Percentiles rank a stretch among this genome's conserved stretches.
phyloP scores from a whole-genome alignment of 1,140 invertebrate species.

The Saxidomus purpurata region DNA sequence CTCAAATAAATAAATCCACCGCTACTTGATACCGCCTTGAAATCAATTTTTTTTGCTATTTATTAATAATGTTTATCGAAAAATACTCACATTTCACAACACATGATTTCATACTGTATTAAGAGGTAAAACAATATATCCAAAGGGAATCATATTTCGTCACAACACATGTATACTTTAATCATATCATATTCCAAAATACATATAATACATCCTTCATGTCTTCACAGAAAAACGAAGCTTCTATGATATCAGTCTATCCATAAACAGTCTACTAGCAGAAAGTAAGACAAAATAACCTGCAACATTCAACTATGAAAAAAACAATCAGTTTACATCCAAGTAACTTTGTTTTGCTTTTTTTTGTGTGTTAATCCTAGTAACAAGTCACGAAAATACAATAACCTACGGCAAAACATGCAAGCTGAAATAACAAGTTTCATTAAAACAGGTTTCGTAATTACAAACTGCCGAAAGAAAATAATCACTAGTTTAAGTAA shows the following conservation, averaged over 20 bases:
- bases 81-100: neutral
- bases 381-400: neutral
- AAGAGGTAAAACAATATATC: conserved; percentile 15
- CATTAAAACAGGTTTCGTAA: neutral
- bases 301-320: neutral
- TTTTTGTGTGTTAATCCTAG: neutral
- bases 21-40: neutral
- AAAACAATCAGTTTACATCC: neutral
- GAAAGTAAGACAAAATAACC: neutral
- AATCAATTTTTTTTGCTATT: neutral
- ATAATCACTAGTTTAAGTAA: too few relatives aligned
- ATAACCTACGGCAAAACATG: neutral
- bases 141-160: neutral
- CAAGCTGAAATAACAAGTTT: neutral
- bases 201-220: neutral
- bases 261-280: neutral
- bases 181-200: conserved; percentile 6
- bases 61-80: neutral
- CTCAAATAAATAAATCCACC: neutral
- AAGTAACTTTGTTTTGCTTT: neutral
- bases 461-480: neutral
- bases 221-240: neutral
- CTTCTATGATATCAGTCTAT: neutral
- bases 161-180: conserved; percentile 13
- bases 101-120: neutral